phyloP scores from a whole-genome alignment of 2,797 vertebrate genomes.

The Amblyraja radiata region DNA sequence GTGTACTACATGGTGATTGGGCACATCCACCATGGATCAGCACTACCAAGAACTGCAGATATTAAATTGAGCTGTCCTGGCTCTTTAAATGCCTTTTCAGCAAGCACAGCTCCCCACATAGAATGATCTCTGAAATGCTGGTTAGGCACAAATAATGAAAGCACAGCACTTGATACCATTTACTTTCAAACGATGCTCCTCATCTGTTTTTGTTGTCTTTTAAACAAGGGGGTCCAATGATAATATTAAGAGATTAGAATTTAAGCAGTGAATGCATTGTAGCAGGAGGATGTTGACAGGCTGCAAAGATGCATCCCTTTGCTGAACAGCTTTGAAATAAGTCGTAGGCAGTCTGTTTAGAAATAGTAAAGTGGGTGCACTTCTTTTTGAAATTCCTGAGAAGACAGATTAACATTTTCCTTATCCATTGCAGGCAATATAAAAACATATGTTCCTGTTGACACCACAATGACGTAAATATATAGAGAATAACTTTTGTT shows the following conservation, averaged over 20 bases:
- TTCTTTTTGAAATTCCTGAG: not conserved
- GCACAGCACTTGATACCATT: not conserved
- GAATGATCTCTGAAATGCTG: not conserved
- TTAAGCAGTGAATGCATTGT: not conserved
- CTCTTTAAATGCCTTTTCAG: not conserved
- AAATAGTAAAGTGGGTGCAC: not conserved
- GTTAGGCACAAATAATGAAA: not conserved
- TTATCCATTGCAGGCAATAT: not conserved
- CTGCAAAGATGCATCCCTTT: not conserved
- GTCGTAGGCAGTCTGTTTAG: not conserved
- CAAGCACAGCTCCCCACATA: not conserved
- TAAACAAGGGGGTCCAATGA: not conserved
- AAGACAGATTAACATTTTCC: not conserved
- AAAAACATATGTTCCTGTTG: not conserved
- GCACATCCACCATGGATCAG: not conserved
- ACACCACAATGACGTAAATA: not conserved
- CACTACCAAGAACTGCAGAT: not conserved
- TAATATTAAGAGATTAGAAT: not conserved
- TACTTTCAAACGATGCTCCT: not conserved
- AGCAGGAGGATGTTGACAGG: not conserved
- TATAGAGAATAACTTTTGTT: not conserved
- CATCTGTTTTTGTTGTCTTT: not conserved
- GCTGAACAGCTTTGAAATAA: not conserved
- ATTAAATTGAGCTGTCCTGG: not conserved
- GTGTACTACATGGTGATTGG: not conserved